phyloP scores from a whole-genome alignment of 2,113 vertebrate genomes.

The Plectropomus leopardus region DNA sequence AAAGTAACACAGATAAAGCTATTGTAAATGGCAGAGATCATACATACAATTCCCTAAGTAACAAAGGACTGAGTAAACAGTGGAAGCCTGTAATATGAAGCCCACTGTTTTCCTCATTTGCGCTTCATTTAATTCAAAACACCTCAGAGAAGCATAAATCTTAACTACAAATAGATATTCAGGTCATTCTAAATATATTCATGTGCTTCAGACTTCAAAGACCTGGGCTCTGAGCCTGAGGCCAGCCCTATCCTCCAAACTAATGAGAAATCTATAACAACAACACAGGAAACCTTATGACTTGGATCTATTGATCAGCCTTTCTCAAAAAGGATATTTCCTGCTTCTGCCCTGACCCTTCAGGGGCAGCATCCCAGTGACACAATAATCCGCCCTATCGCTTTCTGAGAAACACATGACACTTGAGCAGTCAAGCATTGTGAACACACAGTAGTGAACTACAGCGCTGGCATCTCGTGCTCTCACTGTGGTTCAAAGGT shows the following conservation, averaged over 20 bases:
- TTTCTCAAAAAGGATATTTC: neutral
- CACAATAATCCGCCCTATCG: neutral
- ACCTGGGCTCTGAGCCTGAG: constrained; percentile 16
- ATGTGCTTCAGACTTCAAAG: constrained; percentile 45
- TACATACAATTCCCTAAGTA: neutral
- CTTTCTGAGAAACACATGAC: constrained; percentile 13
- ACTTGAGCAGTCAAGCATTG: neutral
- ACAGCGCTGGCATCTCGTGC: neutral
- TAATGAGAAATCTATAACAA: constrained; percentile 33
- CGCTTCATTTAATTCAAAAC: neutral
- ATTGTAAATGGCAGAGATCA: neutral
- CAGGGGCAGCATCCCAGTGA: neutral
- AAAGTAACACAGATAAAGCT: constrained; percentile 1
- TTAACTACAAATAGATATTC: constrained; percentile 34
- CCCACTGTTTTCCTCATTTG: neutral
- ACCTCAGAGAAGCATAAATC: neutral
- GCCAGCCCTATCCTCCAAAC: constrained; percentile 7
- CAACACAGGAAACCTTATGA: neutral
- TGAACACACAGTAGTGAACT: constrained; percentile 1
- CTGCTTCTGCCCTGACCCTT: neutral
- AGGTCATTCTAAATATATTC: constrained; percentile 59
- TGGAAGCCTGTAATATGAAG: neutral
- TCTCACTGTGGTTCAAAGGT: constrained; percentile 55
- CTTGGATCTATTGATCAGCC: constrained; percentile 25
- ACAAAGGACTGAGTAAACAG: neutral